A percentile compares a stretch with the other conserved stretches of the same genome.
Conservation (phyloP, 2,888 invertebrate genomes). For the Eurois occulta region DNA sequence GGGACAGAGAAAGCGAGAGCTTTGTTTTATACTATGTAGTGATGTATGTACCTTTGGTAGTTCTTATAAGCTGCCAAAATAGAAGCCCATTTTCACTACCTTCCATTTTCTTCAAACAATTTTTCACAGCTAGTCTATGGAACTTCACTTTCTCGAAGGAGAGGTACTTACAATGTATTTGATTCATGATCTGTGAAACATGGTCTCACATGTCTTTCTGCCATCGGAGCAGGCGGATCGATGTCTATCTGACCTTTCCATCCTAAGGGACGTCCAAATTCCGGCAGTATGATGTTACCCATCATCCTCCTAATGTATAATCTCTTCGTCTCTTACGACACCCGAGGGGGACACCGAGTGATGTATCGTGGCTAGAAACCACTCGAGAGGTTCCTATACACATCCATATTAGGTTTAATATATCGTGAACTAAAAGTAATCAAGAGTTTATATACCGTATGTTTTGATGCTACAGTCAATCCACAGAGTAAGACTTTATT, state of each 20-base stretch:
- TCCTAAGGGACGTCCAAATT: constrained; percentile 35
- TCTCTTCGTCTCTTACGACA: constrained; percentile 47
- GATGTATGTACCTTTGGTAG: background rate
- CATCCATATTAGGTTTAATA: background rate
- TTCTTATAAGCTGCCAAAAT: background rate
- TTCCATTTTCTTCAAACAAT: background rate
- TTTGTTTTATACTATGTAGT: too few relatives aligned
- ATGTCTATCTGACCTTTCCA: constrained; percentile 10
- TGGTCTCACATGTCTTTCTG: background rate
- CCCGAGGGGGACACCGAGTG: constrained; percentile 31
- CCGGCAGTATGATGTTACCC: constrained; percentile 41
- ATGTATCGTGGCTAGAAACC: constrained; percentile 32
- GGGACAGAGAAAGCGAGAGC: too few relatives aligned
- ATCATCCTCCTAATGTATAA: constrained; percentile 51
- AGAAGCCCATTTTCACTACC: background rate
- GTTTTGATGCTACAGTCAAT: background rate
- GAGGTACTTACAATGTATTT: background rate
- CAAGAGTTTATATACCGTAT: background rate
- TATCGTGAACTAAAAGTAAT: background rate
- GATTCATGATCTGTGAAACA: background rate
- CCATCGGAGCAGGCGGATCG: constrained; percentile 5
- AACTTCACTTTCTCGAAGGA: background rate
- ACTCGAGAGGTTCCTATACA: background rate
- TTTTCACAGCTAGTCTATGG: background rate
- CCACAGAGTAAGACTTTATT: background rate